phyloP scores from a whole-genome alignment of 2,797 vertebrate species.

The Enteromius trimaculatus region DNA sequence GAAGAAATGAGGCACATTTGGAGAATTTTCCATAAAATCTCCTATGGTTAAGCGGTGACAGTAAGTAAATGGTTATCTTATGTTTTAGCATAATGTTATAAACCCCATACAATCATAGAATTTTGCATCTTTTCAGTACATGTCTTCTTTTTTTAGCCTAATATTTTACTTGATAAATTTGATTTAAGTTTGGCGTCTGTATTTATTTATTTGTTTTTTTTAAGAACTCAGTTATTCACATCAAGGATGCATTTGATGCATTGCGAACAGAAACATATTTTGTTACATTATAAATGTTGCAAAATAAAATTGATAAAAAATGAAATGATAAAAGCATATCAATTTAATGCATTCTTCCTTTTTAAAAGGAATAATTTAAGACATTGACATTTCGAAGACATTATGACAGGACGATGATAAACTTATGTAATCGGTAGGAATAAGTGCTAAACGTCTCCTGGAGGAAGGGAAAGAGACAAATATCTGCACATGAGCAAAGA shows the following conservation, averaged over 20 bases:
- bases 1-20: neutral
- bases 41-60: neutral
- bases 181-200: neutral
- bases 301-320: neutral
- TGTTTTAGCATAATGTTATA: neutral
- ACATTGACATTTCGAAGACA: neutral
- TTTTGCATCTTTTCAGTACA: neutral
- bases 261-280: neutral
- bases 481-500: neutral
- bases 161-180: neutral
- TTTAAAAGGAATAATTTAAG: neutral
- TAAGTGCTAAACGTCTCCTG: slow-evolving; percentile 45
- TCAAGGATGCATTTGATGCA: no score
- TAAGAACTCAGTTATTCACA: no score
- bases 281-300: neutral
- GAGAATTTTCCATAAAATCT: neutral
- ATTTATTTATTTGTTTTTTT: no score
- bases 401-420: slow-evolving; percentile 48
- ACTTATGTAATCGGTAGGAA: slow-evolving; percentile 53
- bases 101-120: neutral
- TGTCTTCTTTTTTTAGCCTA: neutral
- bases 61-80: neutral
- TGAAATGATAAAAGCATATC: no score
- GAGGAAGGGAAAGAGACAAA: neutral
- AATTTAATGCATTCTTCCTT: no score